Base-by-base conservation (phyloP, 2,888 invertebrate species). In the Caenorhabditis imperialis region DNA sequence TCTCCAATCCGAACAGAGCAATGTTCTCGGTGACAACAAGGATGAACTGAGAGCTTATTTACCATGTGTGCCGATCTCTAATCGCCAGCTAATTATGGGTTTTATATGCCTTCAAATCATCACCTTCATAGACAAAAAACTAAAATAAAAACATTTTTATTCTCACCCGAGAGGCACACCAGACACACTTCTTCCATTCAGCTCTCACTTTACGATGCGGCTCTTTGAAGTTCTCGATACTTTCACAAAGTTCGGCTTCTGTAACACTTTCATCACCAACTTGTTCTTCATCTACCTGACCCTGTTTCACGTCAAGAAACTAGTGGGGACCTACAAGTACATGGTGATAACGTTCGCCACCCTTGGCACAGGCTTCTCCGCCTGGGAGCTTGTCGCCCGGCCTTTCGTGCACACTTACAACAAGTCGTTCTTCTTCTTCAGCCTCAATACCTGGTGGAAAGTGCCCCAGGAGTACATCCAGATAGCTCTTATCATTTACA, bases 241-340 rank as follows among this genome's bases (percentile, higher is more conserved):
- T 12, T 58, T 58, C 47, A 58, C 58, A 2, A 58, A 58, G 38
- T 58, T 42, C 42, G 62, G 62, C 33, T 62, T 62, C 27, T 33
- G 42, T 7, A 44, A 44, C 20, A 44, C 53, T 10, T 42, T 62
- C 35, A 25, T 62, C 23, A 23, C 45, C 25, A 62, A 62, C 30
- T 4, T 12, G 0, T 20, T 62, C 10, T 23, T 53, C 1, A 53
- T 62, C 37, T 62, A 38, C 20, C 30, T 62, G n/a, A 62, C 62
- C 7, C n/a, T 27, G 0, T 25, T 14, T 3, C 53, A 53, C 30
- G 30, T 44, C n/a, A 35, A 45, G 38, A 22, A 30, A 37, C 53
- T 62, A 25, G 30, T 35, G 27, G 53, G 53, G 37, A 53, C 62
- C 5, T 62, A 62, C 37, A 62, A 62, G 45, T 45, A 54, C 22